Percentiles rank a stretch among this genome's conserved stretches.
These are phyloP conservation scores for Hydrolagus affinis DNA, from an alignment of 2,113 vertebrate genomes.

Conservation along the genomic window DNA sequence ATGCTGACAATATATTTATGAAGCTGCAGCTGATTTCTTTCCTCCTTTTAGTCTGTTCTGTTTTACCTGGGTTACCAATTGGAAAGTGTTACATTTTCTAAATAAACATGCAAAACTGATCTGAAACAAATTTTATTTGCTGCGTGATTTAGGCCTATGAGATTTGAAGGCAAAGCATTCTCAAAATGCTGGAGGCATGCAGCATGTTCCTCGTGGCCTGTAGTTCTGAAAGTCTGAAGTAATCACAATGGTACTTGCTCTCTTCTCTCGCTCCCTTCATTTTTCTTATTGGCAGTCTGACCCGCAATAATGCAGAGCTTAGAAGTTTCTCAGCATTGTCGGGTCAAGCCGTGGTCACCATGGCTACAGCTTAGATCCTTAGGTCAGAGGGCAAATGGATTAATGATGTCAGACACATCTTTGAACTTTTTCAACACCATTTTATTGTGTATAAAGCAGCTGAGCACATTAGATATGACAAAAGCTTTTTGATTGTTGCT, in stretches of 20 bases:
- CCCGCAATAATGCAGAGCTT: conserved; percentile 56
- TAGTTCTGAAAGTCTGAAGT: conserved; percentile 65
- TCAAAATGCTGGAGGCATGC: neutral
- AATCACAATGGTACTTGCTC: conserved; percentile 54
- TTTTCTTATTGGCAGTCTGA: conserved; percentile 59
- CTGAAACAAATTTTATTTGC: too few species aligned
- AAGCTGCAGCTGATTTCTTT: neutral
- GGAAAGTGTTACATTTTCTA: too few species aligned
- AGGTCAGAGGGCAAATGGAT: conserved; percentile 64
- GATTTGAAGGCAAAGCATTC: neutral
- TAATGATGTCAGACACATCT: conserved; percentile 72
- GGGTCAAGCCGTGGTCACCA: conserved; percentile 63
- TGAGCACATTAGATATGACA: conserved; percentile 60
- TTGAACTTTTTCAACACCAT: conserved; percentile 57
- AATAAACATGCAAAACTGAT: too few species aligned
- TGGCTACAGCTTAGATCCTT: conserved; percentile 57
- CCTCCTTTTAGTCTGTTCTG: neutral
- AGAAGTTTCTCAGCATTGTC: conserved; percentile 57
- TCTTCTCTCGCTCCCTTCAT: conserved; percentile 52
- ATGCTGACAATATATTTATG: neutral
- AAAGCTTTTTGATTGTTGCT: conserved; percentile 52
- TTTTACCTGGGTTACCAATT: neutral
- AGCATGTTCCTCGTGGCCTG: conserved; percentile 51
- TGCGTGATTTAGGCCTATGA: neutral
- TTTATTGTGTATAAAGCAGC: conserved; percentile 53